These are phyloP conservation scores for Amphipoea lucens DNA, from an alignment of 2,888 invertebrate genomes.

Conservation along the genomic window DNA sequence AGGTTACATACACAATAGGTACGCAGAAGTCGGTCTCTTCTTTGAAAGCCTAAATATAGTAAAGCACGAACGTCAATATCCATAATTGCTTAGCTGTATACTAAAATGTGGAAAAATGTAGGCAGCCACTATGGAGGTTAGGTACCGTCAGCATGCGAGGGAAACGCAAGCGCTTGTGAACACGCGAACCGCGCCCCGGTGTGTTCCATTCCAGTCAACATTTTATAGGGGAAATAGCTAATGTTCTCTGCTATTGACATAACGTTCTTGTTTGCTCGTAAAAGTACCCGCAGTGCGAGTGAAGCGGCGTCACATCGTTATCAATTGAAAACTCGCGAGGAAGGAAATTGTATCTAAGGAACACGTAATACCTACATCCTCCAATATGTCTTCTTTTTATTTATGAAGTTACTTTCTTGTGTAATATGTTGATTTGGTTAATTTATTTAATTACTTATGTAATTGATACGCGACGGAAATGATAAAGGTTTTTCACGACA, in stretches of 20 bases:
- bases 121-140: conserved; percentile 68
- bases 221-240: conserved; percentile 75
- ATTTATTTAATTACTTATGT: conserved; percentile 20
- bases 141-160: conserved; percentile 74
- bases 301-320: conserved; percentile 63
- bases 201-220: conserved; percentile 62
- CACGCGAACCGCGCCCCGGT: conserved; percentile 81
- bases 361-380: conserved; percentile 40
- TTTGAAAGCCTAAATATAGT: conserved; percentile 69
- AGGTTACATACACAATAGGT: conserved; percentile 58
- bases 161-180: conserved; percentile 70
- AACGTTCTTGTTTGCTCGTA: conserved; percentile 69
- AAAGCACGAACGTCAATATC: conserved; percentile 76
- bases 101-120: conserved; percentile 77
- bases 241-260: conserved; percentile 75
- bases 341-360: conserved; percentile 61
- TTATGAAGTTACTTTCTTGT: conserved; percentile 31
- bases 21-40: conserved; percentile 63
- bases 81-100: conserved; percentile 76
- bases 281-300: conserved; percentile 59
- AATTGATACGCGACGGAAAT: conserved; percentile 19
- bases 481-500: background rate
- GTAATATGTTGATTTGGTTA: conserved; percentile 18
- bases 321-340: conserved; percentile 61
- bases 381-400: conserved; percentile 32